Percentiles rank a stretch among this genome's conserved stretches.
Evolutionary conservation across 2,113 vertebrate species (phyloP).

Genomic region (Brachirus orientalis): DNA sequence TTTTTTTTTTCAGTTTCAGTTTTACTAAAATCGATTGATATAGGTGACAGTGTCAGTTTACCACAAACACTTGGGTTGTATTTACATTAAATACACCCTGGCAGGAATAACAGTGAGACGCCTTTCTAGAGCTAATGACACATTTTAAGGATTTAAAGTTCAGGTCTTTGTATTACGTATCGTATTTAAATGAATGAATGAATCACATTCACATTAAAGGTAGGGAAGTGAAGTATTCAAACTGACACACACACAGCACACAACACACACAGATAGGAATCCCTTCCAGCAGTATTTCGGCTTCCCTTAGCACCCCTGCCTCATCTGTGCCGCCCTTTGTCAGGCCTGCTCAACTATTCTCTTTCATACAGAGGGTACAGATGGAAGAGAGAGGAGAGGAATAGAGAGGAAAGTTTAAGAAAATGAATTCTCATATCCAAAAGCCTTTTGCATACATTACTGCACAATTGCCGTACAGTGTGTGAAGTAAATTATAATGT

Average conservation of each 20-base stretch:
- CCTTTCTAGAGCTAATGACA: neutral
- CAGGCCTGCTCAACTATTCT: conserved; percentile 78
- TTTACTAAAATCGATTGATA: no score
- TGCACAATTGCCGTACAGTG: neutral
- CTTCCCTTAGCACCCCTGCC: conserved; percentile 73
- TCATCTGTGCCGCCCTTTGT: conserved; percentile 75
- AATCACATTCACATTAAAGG: conserved; percentile 23
- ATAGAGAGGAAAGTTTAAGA: conserved; percentile 2
- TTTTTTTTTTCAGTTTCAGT: neutral
- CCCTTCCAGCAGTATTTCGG: conserved; percentile 69
- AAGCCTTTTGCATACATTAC: neutral
- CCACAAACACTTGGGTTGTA: neutral
- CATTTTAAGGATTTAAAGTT: neutral
- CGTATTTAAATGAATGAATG: conserved; percentile 25
- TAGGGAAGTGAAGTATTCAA: conserved; percentile 48
- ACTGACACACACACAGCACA: conserved; percentile 43
- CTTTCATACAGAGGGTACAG: conserved; percentile 78
- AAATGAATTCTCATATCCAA: conserved; percentile 13
- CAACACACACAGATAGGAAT: conserved; percentile 62
- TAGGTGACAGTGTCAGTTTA: neutral
- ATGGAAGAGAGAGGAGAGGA: conserved; percentile 50
- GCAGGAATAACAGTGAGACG: neutral
- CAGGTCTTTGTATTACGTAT: conserved; percentile 12
- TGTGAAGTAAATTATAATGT: conserved; percentile 17
- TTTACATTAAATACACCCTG: neutral